phyloP scores from a whole-genome alignment of 1,140 invertebrate species.

The Papilio glaucus region DNA sequence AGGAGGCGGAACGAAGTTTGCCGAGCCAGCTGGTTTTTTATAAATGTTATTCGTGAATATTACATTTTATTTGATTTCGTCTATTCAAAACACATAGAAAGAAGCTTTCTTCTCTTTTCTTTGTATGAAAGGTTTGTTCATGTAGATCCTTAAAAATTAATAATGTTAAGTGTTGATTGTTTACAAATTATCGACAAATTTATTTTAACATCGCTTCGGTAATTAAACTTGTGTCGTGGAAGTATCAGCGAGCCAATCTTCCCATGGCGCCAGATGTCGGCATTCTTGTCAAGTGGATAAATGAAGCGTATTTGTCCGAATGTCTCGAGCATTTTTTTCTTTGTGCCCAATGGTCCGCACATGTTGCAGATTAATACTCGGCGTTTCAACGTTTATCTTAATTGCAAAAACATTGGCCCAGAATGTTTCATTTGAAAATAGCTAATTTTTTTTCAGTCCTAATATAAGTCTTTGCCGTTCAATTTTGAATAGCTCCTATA shows the following conservation, averaged over 20 bases:
- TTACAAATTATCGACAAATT: not conserved
- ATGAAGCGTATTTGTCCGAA: conserved; percentile 44
- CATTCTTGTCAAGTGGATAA: conserved; percentile 61
- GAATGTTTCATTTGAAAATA: not conserved
- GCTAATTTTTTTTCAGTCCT: too few relatives aligned
- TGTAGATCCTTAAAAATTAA: not conserved
- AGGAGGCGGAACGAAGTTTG: too few relatives aligned
- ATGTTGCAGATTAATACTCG: conserved; percentile 40
- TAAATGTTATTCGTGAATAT: too few relatives aligned
- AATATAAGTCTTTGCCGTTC: too few relatives aligned
- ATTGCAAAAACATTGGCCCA: not conserved
- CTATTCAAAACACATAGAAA: too few relatives aligned
- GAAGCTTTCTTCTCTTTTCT: too few relatives aligned
- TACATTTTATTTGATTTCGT: too few relatives aligned
- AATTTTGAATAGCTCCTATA: too few relatives aligned
- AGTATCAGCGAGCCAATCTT: conserved; percentile 47
- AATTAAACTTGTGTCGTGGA: conserved; percentile 40
- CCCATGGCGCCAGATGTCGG: conserved; percentile 56
- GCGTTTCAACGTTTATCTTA: not conserved
- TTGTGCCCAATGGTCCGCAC: conserved; percentile 44
- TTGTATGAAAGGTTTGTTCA: not conserved
- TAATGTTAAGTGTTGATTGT: not conserved
- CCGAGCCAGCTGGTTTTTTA: too few relatives aligned
- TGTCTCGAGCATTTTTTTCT: conserved; percentile 47
- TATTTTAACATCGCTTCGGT: not conserved